These are phyloP conservation scores for Dinocampus coccinellae DNA, from an alignment of 2,888 invertebrate species.

Conservation along the genomic window DNA sequence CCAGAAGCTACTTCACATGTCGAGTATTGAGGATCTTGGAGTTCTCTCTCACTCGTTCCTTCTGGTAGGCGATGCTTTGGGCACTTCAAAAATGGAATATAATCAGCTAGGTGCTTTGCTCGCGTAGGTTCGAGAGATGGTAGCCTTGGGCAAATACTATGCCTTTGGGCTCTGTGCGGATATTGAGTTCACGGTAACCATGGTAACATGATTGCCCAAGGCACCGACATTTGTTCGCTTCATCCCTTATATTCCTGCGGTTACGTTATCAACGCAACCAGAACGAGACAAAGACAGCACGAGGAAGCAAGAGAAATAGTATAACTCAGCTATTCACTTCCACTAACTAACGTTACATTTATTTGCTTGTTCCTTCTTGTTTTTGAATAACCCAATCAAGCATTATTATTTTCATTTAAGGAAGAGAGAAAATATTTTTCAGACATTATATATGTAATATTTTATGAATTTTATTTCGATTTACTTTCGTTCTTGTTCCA, in stretches of 20 bases:
- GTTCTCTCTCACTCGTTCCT: conserved; percentile 20
- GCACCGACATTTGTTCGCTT: conserved; percentile 65
- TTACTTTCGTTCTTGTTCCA: no score
- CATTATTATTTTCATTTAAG: no score
- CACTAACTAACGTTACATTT: neutral
- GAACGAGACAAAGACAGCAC: neutral
- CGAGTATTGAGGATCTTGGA: conserved; percentile 45
- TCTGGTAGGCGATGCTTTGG: conserved; percentile 44
- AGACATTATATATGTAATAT: no score
- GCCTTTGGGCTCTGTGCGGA: conserved; percentile 58
- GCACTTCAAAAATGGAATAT: conserved; percentile 68
- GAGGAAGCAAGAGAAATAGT: neutral
- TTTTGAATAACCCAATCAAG: neutral
- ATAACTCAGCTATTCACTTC: neutral
- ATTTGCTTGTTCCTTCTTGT: no score
- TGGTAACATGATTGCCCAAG: conserved; percentile 57
- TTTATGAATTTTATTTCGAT: no score
- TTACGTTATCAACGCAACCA: conserved; percentile 56
- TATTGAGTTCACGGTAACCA: conserved; percentile 69
- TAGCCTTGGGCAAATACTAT: conserved; percentile 58
- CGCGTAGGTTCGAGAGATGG: conserved; percentile 66
- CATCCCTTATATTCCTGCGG: conserved; percentile 64
- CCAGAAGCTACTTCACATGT: conserved; percentile 62
- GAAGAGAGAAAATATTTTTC: no score
- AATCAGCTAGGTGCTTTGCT: conserved; percentile 66